phyloP scores from a whole-genome alignment of 23 tunicate genomes.

The Trididemnum miniatum region DNA sequence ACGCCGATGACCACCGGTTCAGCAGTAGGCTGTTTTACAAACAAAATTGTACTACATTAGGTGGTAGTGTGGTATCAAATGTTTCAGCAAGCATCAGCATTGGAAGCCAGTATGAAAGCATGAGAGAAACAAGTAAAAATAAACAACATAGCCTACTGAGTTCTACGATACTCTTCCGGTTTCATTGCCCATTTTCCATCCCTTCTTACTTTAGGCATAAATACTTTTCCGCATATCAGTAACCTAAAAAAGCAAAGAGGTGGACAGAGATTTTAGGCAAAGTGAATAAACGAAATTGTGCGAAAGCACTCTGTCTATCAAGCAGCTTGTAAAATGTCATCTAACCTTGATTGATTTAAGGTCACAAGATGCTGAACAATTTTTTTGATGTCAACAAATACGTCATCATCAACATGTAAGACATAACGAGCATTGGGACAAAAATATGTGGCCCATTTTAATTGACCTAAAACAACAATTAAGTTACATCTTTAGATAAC shows the following conservation, averaged over 20 bases:
- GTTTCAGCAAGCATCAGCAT: too few relatives aligned
- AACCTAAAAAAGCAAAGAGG: constrained; percentile 3
- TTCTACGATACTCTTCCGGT: constrained; percentile 64
- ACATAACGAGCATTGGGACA: constrained; percentile 69
- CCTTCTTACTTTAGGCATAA: constrained; percentile 83
- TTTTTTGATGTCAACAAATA: constrained; percentile 59
- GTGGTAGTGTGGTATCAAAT: too few relatives aligned
- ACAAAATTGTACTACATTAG: too few relatives aligned
- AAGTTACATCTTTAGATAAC: background rate
- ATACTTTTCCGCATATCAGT: constrained; percentile 71
- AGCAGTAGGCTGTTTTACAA: too few relatives aligned
- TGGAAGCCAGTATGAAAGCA: too few relatives aligned
- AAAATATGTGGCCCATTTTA: constrained; percentile 85
- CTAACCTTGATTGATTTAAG: background rate
- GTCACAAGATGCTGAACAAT: constrained; percentile 34
- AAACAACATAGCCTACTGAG: constrained; percentile 43
- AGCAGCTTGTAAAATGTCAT: too few relatives aligned
- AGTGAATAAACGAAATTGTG: too few relatives aligned
- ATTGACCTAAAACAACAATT: constrained; percentile 62
- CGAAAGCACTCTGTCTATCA: too few relatives aligned
- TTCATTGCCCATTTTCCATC: constrained; percentile 96
- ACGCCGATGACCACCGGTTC: too few relatives aligned
- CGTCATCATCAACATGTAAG: constrained; percentile 97
- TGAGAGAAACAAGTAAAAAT: too few relatives aligned
- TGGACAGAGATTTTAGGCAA: too few relatives aligned